phyloP scores from a whole-genome alignment of 92 coral and sea anemone species.

The Umimayanthus kanabou region DNA sequence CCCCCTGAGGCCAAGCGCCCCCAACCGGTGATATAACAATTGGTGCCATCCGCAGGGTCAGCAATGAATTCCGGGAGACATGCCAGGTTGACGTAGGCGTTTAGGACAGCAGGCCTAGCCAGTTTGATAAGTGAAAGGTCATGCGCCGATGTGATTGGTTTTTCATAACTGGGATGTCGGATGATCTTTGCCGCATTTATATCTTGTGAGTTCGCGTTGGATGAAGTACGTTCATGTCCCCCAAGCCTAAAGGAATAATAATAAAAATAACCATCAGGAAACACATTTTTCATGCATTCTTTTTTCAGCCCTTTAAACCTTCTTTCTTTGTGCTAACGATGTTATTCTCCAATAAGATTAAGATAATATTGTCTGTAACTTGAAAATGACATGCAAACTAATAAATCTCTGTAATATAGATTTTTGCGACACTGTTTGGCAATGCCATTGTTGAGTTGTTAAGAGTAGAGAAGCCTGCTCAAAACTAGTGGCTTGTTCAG shows the following conservation, averaged over 20 bases:
- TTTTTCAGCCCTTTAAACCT: no score
- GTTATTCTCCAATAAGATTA: no score
- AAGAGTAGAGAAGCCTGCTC: no score
- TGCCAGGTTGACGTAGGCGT: conserved; percentile 16
- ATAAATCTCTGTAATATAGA: no score
- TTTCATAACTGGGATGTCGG: conserved; percentile 50
- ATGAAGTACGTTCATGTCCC: conserved; percentile 24
- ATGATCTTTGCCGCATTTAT: conserved; percentile 44
- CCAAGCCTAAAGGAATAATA: background rate
- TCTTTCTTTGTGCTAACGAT: no score
- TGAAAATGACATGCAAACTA: no score
- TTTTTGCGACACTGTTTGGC: no score
- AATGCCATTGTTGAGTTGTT: no score
- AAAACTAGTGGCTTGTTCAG: no score
- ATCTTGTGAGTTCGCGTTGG: conserved; percentile 37
- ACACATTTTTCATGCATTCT: no score
- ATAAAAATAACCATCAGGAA: background rate
- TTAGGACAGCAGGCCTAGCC: conserved; percentile 46
- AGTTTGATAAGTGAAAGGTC: conserved; percentile 55
- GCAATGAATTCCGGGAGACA: conserved; percentile 26
- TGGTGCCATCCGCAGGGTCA: conserved; percentile 24
- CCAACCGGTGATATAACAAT: conserved; percentile 32
- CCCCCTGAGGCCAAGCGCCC: conserved; percentile 40
- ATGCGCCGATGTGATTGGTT: conserved; percentile 45
- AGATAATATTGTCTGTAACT: no score